These are phyloP conservation scores for Pogonophryne albipinna DNA, from an alignment of 2,797 vertebrate species.

Conservation along the genomic window DNA sequence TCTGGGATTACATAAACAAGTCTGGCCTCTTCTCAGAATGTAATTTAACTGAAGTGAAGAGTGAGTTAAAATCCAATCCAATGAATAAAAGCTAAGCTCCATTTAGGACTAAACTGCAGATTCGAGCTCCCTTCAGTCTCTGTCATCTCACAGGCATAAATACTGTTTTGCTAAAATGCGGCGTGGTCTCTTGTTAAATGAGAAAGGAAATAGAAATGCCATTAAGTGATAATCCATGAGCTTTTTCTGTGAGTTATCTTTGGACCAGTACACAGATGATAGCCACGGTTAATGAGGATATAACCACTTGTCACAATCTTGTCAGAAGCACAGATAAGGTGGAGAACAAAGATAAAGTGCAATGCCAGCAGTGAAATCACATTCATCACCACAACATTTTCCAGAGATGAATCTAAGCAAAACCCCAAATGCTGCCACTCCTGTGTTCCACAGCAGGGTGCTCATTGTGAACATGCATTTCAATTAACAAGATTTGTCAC, in stretches of 20 bases:
- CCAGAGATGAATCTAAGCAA: slow-evolving; percentile 22
- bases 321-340: slow-evolving; percentile 42
- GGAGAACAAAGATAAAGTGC: slow-evolving; percentile 55
- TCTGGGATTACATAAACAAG: slow-evolving; percentile 42
- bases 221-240: slow-evolving; percentile 43
- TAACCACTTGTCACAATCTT: slow-evolving; percentile 34
- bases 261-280: slow-evolving; percentile 2
- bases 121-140: slow-evolving; percentile 32
- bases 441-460: slow-evolving; percentile 22
- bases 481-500: slow-evolving; percentile 38
- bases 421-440: slow-evolving; percentile 15
- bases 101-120: slow-evolving; percentile 12
- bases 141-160: slow-evolving; percentile 41
- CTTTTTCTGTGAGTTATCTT: slow-evolving; percentile 47
- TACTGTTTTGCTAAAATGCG: slow-evolving; percentile 4
- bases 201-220: slow-evolving; percentile 46
- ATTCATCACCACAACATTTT: slow-evolving; percentile 41
- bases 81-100: slow-evolving; percentile 40
- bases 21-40: slow-evolving; percentile 10
- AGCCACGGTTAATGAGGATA: slow-evolving; percentile 47
- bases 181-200: slow-evolving; percentile 33
- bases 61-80: slow-evolving; percentile 33
- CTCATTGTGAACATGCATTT: slow-evolving; percentile 29
- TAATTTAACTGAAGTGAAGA: slow-evolving; percentile 36
- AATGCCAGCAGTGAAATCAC: slow-evolving; percentile 23